Evolutionary conservation across 2,888 invertebrate genomes (phyloP).

Genomic region (Drosophila fungiperda): DNA sequence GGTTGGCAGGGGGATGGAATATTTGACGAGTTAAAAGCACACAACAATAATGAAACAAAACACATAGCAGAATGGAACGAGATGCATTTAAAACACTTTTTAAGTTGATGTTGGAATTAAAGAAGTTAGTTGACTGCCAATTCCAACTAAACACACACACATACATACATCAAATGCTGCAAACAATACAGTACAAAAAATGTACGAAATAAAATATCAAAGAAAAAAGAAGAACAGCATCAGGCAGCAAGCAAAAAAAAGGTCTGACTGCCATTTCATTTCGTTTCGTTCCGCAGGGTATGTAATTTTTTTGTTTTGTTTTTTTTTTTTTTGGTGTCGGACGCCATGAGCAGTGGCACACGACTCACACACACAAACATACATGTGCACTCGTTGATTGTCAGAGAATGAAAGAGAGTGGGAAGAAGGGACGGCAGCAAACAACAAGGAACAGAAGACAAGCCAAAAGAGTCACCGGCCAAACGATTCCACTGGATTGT

Average conservation of each 20-base stretch:
- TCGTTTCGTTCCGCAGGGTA: conserved; percentile 68
- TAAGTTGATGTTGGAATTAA: not conserved
- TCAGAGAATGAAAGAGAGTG: not conserved
- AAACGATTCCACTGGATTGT: conserved; percentile 65
- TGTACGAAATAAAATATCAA: conserved; percentile 45
- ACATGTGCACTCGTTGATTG: conserved; percentile 36
- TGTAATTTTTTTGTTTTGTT: conserved; percentile 41
- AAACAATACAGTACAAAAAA: conserved; percentile 53
- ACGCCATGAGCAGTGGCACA: conserved; percentile 73
- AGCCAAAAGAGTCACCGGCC: conserved; percentile 58
- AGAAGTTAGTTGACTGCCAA: conserved; percentile 7
- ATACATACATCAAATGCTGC: conserved; percentile 42
- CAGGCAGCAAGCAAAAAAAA: conserved; percentile 11
- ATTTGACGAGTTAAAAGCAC: conserved; percentile 5
- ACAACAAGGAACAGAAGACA: conserved; percentile 55
- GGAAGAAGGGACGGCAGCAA: conserved; percentile 36
- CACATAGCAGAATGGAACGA: not conserved
- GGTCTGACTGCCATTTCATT: conserved; percentile 65
- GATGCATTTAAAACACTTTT: conserved; percentile 23
- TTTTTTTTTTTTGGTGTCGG: conserved; percentile 44
- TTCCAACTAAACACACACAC: conserved; percentile 37
- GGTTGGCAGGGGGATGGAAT: not conserved
- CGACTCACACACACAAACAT: conserved; percentile 52
- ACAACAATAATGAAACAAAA: conserved; percentile 8
- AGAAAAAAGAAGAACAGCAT: conserved; percentile 35